phyloP scores from a whole-genome alignment of 2,113 vertebrate genomes.

The Mola mola region DNA sequence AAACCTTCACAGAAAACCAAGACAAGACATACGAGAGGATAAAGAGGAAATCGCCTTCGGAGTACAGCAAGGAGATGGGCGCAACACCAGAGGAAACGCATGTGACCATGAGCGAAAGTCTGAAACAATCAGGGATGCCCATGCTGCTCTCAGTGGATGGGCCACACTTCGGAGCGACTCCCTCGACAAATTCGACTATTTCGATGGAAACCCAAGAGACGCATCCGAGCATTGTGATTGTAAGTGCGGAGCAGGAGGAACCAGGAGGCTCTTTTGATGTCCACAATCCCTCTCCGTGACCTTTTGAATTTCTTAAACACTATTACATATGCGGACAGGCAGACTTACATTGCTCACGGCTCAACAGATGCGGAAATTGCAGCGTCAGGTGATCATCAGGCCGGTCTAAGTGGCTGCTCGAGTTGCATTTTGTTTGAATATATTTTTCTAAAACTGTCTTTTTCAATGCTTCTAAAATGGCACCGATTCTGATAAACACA shows the following conservation, averaged over 20 bases:
- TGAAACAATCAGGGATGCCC: slow-evolving; percentile 82
- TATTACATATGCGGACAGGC: no score
- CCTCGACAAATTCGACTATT: slow-evolving; percentile 67
- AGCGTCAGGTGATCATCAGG: neutral
- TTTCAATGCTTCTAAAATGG: slow-evolving; percentile 40
- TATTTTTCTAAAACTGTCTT: slow-evolving; percentile 68
- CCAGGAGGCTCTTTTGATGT: slow-evolving; percentile 66
- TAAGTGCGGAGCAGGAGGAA: slow-evolving; percentile 51
- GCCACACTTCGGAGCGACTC: slow-evolving; percentile 61
- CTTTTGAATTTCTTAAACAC: neutral
- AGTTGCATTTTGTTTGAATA: slow-evolving; percentile 38
- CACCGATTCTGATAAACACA: slow-evolving; percentile 32
- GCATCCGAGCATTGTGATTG: slow-evolving; percentile 64
- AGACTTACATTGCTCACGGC: no score
- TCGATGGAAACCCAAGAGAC: slow-evolving; percentile 78
- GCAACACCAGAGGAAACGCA: slow-evolving; percentile 89
- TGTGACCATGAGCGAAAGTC: slow-evolving; percentile 82
- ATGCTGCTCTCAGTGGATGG: slow-evolving; percentile 87
- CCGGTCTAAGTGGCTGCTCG: slow-evolving; percentile 12
- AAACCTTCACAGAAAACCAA: slow-evolving; percentile 90
- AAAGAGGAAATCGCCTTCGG: slow-evolving; percentile 92
- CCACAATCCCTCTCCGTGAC: slow-evolving; percentile 17
- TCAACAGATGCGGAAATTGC: neutral
- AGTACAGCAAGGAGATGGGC: slow-evolving; percentile 89
- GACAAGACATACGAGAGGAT: slow-evolving; percentile 94